Evolutionary conservation across 2,113 vertebrate genomes (phyloP), one percentile per base, ranked within the genome.

Genomic region (Amphiprion ocellaris): DNA sequence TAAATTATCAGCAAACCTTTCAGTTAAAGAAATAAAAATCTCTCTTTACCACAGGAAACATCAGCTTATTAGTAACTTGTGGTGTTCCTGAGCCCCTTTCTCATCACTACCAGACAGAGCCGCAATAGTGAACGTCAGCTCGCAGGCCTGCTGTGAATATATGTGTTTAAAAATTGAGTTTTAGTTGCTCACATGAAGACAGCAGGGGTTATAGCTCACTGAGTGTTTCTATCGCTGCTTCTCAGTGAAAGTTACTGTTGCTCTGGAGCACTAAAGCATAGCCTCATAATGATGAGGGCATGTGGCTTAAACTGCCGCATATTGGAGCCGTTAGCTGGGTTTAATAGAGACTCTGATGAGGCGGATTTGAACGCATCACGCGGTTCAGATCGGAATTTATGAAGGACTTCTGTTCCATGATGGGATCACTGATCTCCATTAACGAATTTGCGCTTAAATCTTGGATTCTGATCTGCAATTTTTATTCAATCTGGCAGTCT

Each of bases 261-360:
- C 68, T 70, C 52, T 62, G 66, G 50, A 70, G 63, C 55, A 79
- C 19, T 64, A 55, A 59, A 26, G 76, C 10, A 24, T 24, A 15
- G 10, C 53, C 58, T 46, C 68, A 17, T 67, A 67, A 72, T 37
- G 47, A 61, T 46, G 62, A 77, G 61, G 49, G 49, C 67, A 79
- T 69, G 55, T 67, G 72, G 82, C 30, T 56, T 52, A 73, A 82
- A 82, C 61, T 63, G 59, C 72, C 30, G 24, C 75, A 78, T 24
- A 58, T 44, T 69, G 71, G 66, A 47, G 68, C 70, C 30, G 39
- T 84, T 69, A 67, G 15, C 64, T 52, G 26, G 47, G 9, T 75
- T 62, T 46, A 82, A 49, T 80, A 77, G 71, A 83, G 33, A 50
- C 16, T 30, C 14, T 63, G 50, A 67, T 77, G 56, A 53, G 59